phyloP scores from a whole-genome alignment of 2,113 vertebrate species.

The Nannobrachium achirus region DNA sequence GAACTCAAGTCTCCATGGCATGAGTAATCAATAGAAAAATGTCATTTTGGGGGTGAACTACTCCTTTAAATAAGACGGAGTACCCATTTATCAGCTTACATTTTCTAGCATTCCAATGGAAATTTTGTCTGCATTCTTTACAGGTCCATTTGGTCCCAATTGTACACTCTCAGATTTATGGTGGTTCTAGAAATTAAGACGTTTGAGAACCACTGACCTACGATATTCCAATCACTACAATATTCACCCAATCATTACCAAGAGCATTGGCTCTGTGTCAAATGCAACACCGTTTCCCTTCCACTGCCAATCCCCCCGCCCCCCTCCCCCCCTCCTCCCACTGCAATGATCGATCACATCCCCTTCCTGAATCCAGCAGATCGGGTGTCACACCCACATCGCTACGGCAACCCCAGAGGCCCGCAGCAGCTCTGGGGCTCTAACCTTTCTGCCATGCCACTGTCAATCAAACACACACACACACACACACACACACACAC shows the following conservation, averaged over 20 bases:
- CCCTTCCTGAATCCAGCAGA: slow-evolving; percentile 70
- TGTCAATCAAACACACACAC: slow-evolving; percentile 53
- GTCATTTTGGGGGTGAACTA: too few species aligned
- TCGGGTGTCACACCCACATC: slow-evolving; percentile 80
- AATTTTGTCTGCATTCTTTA: too few species aligned
- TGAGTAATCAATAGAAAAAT: too few species aligned
- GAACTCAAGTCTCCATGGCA: too few species aligned
- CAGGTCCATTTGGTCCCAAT: too few species aligned
- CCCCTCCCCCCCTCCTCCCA: slow-evolving; percentile 4
- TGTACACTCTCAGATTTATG: too few species aligned
- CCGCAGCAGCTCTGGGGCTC: slow-evolving; percentile 71
- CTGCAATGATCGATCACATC: slow-evolving; percentile 76
- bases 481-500: neutral
- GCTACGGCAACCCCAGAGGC: slow-evolving; percentile 69
- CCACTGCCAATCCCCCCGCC: neutral
- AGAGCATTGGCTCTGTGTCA: neutral
- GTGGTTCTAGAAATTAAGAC: too few species aligned
- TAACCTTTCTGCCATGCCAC: slow-evolving; percentile 70
- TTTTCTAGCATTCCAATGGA: too few species aligned
- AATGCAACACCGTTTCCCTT: slow-evolving; percentile 16
- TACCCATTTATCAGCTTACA: too few species aligned
- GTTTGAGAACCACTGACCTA: neutral
- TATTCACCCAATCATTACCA: too few species aligned
- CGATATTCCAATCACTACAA: too few species aligned
- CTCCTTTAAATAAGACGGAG: too few species aligned